Evolutionary conservation across 2,113 vertebrate genomes (phyloP), one percentile per base, ranked within the genome.

Genomic region (Brienomyrus brachyistius): DNA sequence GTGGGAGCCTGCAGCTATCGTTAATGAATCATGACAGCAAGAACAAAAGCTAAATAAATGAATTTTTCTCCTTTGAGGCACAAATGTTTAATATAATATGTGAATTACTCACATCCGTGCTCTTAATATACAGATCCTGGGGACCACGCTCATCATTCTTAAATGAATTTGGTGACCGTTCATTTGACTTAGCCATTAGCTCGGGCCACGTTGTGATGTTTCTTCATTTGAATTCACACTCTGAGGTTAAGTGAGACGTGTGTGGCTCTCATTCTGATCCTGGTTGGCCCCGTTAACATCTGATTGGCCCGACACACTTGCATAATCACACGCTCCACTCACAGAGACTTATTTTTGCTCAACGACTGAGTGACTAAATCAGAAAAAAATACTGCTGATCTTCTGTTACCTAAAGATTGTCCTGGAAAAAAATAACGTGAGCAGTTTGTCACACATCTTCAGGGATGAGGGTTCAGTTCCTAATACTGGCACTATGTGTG

Each of bases 11-110:
- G 74, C 74, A 80, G 74, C 74, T 43, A 80, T 43, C 74, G 1
- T 80, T 80, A 80, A 80, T 80, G 74, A 80, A 40, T 80, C 74
- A 80, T 80, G 74, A 80, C 74, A 80, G 35, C 31, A 43, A 80
- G 74, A 80, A 40, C 74, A 35, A 80, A 80, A 80, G 74, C 74
- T 6, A 43, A 80, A 80, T 80, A 17, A 80, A 80, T 80, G 5
- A 80, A 80, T 80, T 40, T 80, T 80, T 17, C 74, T 80, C 35
- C 74, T 80, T 80, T 80, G 74, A 80, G 35, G 35, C 74, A 80
- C 35, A 80, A 80, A 80, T 80, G 74, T 80, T 80, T 80, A 80
- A 80, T 74, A 74, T 74, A 74, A 74, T 43, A 80, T 80, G 13
- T 43, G 74, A 80, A 80, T 80, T 43, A 43, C 74, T 80, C 74